Percentiles rank a stretch among this genome's conserved stretches.
These are phyloP conservation scores for Bombus confusus DNA, from an alignment of 1,140 invertebrate species.

Conservation along the genomic window DNA sequence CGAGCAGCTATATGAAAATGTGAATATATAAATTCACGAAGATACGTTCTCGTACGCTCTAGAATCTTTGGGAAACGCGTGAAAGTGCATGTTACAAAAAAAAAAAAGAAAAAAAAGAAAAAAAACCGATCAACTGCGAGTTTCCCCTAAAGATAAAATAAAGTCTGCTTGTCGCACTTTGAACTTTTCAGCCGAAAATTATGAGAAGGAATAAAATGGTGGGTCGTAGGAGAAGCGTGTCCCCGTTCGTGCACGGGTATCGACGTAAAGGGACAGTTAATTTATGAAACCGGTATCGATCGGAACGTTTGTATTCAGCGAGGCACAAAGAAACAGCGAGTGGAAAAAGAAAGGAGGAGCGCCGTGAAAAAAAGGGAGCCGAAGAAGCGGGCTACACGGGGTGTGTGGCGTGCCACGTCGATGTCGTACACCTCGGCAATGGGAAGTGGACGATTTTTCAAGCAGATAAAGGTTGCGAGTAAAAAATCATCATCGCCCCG, in stretches of 20 bases:
- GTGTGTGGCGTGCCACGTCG: constrained; percentile 24
- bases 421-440: constrained; percentile 12
- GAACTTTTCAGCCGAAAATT: not conserved
- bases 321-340: constrained; percentile 23
- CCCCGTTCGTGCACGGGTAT: not conserved
- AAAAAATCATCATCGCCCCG: constrained; percentile 58
- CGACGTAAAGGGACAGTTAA: constrained; percentile 46
- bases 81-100: not conserved
- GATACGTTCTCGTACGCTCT: too few relatives aligned
- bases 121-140: too few relatives aligned
- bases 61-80: not conserved
- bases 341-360: not conserved
- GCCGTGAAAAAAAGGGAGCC: not conserved
- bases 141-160: not conserved
- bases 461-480: constrained; percentile 61
- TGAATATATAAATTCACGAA: not conserved
- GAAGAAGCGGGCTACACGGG: constrained; percentile 32
- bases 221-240: not conserved
- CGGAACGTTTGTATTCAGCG: constrained; percentile 49
- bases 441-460: constrained; percentile 57
- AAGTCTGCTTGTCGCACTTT: not conserved
- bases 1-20: not conserved
- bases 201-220: not conserved
- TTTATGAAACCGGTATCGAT: constrained; percentile 67
- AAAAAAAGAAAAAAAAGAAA: accelerated